These are phyloP conservation scores for Bombus soroeensis DNA, from an alignment of 1,140 invertebrate genomes.

Conservation along the genomic window DNA sequence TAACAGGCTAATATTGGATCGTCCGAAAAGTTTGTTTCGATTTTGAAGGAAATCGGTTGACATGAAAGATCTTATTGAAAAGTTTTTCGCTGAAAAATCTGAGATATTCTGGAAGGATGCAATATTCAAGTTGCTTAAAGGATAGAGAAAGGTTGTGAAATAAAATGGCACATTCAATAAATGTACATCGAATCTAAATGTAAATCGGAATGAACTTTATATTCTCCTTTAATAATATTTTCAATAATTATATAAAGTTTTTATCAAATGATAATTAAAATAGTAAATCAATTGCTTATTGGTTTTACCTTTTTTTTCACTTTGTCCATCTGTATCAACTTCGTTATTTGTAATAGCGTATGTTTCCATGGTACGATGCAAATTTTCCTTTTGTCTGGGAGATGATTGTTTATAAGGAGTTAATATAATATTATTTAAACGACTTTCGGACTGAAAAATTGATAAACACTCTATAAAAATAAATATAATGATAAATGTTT, in stretches of 20 bases:
- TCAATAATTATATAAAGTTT: not conserved
- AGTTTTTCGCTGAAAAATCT: too few species aligned
- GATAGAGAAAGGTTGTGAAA: too few species aligned
- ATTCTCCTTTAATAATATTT: not conserved
- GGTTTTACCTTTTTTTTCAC: not conserved
- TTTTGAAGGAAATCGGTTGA: too few species aligned
- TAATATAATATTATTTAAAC: not conserved
- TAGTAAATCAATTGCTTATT: not conserved
- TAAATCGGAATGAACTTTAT: too few species aligned
- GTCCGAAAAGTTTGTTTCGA: too few species aligned
- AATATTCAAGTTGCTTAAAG: too few species aligned
- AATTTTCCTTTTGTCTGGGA: not conserved
- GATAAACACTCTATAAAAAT: constrained; percentile 1
- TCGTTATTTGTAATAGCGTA: too few species aligned
- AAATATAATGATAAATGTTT: constrained; percentile 8
- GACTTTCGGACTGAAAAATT: not conserved
- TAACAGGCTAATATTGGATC: not conserved
- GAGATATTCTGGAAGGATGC: too few species aligned
- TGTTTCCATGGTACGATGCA: not conserved
- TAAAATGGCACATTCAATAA: too few species aligned
- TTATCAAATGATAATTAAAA: not conserved
- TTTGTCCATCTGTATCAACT: not conserved
- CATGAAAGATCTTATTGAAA: too few species aligned
- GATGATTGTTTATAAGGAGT: not conserved
- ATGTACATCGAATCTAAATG: too few species aligned